Evolutionary conservation across 2,888 invertebrate genomes (phyloP), one percentile per base, ranked within the genome.

Genomic region (Eristalis arbustorum): DNA sequence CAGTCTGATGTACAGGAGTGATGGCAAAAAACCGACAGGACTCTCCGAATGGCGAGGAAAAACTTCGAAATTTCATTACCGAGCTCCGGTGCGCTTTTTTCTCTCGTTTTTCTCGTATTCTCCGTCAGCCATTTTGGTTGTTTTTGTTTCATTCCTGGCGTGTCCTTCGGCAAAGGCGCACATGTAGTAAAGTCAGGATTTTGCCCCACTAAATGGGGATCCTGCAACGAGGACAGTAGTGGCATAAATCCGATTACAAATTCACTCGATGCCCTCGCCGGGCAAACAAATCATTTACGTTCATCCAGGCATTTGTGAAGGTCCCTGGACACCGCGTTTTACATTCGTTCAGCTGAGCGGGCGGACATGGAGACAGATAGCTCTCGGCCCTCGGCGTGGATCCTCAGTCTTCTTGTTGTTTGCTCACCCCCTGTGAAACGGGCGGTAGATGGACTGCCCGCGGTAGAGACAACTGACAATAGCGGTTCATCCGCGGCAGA

Each of bases 281-380:
- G 80, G 59, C 75, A 84, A 84, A 84, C 84, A 84, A 84, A 84
- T 84, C 84, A 84, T 84, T 84, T 80, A 80, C 67, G 84, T 84
- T 62, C 71, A 80, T 80, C 84, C 84, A 84, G 84, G 84, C 79
- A 75, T 80, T 76, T 73, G 80, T 37, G 40, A 42, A 79, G 75
- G 66, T 71, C 67, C 42, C 40, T 68, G 80, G 80, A 80, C 80
- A 80, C 40, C 71, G 67, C 49, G 40, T 71, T 79, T 67, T 57
- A 56, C 80, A 75, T 13, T 37, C 37, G 13, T 37, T 37, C 37
- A 37, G 8, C 37, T 11, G 1, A 5, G 31, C 31, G 31, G 31
- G 8, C 10, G 31, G 37, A 37, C 74, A 74, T 84, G 59, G 64
- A 74, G 78, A 79, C 64, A 79, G 69, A 71, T 74, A 79, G 66